These are phyloP conservation scores for Celastrina argiolus DNA, from an alignment of 2,888 invertebrate species.

Conservation along the genomic window DNA sequence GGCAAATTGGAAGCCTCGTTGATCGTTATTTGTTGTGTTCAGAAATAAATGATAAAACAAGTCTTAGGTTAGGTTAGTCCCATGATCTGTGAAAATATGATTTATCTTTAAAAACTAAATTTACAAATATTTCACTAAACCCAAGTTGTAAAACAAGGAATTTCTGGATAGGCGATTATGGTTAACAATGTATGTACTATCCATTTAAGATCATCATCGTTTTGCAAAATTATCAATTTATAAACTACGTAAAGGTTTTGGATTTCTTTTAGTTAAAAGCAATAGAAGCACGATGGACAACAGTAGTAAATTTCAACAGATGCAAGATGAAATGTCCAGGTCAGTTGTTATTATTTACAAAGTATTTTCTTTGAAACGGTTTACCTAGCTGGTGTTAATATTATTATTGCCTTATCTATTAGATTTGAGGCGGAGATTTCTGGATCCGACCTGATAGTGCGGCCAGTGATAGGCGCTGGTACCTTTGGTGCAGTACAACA, in stretches of 20 bases:
- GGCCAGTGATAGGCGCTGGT: constrained; percentile 84
- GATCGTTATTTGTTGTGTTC: too few relatives aligned
- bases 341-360: constrained; percentile 40
- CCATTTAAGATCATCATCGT: constrained; percentile 35
- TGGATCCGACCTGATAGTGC: constrained; percentile 72
- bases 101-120: not conserved
- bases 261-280: constrained; percentile 69
- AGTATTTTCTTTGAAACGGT: not conserved
- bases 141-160: not conserved
- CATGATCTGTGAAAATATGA: too few relatives aligned
- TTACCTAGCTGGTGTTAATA: not conserved
- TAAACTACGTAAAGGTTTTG: constrained; percentile 70
- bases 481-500: constrained; percentile 85
- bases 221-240: constrained; percentile 40
- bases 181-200: constrained; percentile 30
- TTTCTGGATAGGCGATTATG: not conserved
- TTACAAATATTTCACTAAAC: not conserved
- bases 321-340: constrained; percentile 96
- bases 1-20: too few relatives aligned
- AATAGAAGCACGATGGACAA: constrained; percentile 62
- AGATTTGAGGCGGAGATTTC: constrained; percentile 95
- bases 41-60: too few relatives aligned
- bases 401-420: constrained; percentile 29
- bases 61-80: too few relatives aligned
- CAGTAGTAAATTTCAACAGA: constrained; percentile 82